Evolutionary conservation across 1,140 invertebrate genomes (phyloP).

Genomic region (Scaptomyza graminum): DNA sequence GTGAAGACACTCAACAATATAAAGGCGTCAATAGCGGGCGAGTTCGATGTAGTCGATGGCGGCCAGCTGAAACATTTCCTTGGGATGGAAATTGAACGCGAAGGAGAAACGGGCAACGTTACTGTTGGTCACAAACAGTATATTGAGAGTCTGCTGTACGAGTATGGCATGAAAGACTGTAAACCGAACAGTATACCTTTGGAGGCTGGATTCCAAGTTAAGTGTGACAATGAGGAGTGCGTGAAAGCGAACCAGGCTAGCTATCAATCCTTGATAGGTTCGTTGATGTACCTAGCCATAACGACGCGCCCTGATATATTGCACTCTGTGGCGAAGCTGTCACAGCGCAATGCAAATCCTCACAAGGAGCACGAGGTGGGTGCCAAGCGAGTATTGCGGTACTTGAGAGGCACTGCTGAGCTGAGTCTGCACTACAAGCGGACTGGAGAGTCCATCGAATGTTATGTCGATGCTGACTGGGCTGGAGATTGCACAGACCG

Average conservation of each 20-base stretch:
- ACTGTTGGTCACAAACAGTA: neutral
- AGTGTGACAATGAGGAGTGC: neutral
- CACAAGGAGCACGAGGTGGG: slow-evolving; percentile 10
- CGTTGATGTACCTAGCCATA: slow-evolving; percentile 14
- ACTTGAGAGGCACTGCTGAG: neutral
- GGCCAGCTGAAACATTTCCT: neutral
- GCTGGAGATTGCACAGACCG: neutral
- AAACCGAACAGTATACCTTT: neutral
- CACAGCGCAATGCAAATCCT: slow-evolving; percentile 15
- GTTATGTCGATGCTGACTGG: slow-evolving; percentile 1
- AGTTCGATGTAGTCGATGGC: neutral
- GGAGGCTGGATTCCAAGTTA: neutral
- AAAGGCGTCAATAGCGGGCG: neutral
- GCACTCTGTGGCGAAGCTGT: slow-evolving; percentile 25
- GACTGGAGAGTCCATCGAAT: neutral
- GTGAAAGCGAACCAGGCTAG: neutral
- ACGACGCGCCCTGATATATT: slow-evolving; percentile 21
- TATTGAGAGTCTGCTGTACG: neutral
- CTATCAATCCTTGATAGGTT: slow-evolving; percentile 22
- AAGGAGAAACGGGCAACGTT: neutral
- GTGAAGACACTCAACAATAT: neutral
- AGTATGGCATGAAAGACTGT: neutral
- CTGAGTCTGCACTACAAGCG: neutral
- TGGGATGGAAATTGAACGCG: neutral
- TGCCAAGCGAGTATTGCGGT: slow-evolving; percentile 12